These are phyloP conservation scores for Silurus aristotelis DNA, from an alignment of 2,797 vertebrate species.

Conservation along the genomic window DNA sequence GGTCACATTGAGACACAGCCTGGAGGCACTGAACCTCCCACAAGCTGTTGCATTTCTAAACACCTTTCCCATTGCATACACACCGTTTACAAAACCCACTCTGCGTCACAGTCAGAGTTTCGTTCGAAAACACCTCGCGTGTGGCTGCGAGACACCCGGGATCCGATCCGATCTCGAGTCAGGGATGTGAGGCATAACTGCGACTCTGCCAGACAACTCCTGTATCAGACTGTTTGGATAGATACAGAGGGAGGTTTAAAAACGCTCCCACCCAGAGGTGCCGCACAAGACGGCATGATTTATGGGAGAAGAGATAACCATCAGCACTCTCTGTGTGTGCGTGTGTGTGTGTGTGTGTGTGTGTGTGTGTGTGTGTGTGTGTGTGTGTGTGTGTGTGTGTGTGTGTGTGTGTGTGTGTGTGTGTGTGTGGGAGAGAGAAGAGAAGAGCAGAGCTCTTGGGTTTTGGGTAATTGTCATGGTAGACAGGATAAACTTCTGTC, in stretches of 20 bases:
- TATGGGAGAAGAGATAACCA: slow-evolving; percentile 38
- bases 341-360: neutral
- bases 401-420: neutral
- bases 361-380: slow-evolving; percentile 1
- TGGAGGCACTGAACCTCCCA: neutral
- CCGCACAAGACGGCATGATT: slow-evolving; percentile 23
- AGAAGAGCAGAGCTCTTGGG: neutral
- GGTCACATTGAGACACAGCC: neutral
- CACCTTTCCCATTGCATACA: slow-evolving; percentile 20
- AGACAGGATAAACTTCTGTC: slow-evolving; percentile 18
- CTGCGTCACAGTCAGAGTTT: slow-evolving; percentile 4
- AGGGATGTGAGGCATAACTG: neutral
- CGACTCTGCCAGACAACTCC: neutral
- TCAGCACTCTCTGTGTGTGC: slow-evolving; percentile 21
- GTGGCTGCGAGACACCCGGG: neutral
- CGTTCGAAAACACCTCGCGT: neutral
- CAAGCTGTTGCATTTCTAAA: neutral
- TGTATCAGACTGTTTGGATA: slow-evolving; percentile 28
- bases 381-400: slow-evolving; percentile 17
- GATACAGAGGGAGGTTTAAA: slow-evolving; percentile 8
- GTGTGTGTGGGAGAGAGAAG: neutral
- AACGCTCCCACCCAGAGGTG: slow-evolving; percentile 21
- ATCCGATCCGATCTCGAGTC: neutral
- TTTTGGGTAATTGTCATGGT: slow-evolving; percentile 29
- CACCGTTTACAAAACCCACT: neutral